Evolutionary conservation across 53 echinoderm and acorn worm species (phyloP).

Genomic region (Glandiceps talaboti): DNA sequence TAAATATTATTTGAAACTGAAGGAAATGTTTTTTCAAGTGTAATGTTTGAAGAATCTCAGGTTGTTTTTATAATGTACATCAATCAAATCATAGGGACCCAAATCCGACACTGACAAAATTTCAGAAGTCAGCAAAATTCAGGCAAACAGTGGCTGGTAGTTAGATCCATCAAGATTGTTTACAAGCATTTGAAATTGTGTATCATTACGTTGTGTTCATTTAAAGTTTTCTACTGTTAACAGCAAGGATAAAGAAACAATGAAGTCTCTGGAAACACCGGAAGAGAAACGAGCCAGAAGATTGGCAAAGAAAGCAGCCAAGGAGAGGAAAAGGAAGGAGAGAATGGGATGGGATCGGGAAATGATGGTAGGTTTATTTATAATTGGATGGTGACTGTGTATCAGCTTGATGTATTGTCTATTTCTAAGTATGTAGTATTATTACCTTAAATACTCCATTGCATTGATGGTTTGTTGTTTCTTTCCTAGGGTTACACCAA

Average conservation of each 20-base stretch:
- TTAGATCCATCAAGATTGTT: too few relatives aligned
- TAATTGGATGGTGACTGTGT: background rate
- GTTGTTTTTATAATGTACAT: too few relatives aligned
- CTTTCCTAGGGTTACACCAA: constrained; percentile 81
- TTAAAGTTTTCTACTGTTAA: too few relatives aligned
- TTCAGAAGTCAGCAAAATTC: too few relatives aligned
- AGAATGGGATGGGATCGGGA: constrained; percentile 99
- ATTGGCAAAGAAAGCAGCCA: constrained; percentile 70
- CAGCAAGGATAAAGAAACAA: constrained; percentile 62
- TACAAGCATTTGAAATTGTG: too few relatives aligned
- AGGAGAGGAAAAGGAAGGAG: constrained; percentile 86
- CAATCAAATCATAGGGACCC: background rate
- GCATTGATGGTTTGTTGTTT: too few relatives aligned
- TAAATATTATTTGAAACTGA: too few relatives aligned
- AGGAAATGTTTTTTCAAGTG: too few relatives aligned
- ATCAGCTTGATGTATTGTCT: background rate
- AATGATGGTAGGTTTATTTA: constrained; percentile 99
- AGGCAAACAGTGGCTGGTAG: background rate
- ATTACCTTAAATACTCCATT: too few relatives aligned
- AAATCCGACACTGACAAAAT: background rate
- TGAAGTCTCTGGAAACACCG: constrained; percentile 68
- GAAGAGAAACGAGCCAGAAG: constrained; percentile 77
- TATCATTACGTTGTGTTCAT: too few relatives aligned
- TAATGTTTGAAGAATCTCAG: too few relatives aligned
- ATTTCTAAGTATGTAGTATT: too few relatives aligned